These are phyloP conservation scores for Tor tambroides DNA, from an alignment of 2,113 vertebrate genomes.

Conservation along the genomic window DNA sequence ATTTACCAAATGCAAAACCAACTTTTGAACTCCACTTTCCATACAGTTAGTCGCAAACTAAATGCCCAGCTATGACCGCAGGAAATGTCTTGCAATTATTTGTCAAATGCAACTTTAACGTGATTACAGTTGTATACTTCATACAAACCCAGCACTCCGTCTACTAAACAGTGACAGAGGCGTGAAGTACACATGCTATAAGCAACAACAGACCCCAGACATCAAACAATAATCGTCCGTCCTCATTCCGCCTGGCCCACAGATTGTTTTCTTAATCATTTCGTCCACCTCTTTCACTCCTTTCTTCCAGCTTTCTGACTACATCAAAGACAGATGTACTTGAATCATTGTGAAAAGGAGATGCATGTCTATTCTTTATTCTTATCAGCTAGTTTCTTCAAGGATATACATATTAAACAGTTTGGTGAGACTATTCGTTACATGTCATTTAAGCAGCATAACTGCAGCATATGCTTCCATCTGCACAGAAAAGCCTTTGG, in stretches of 20 bases:
- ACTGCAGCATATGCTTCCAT: slow-evolving; percentile 25
- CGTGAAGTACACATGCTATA: slow-evolving; percentile 18
- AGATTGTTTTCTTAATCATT: not conserved
- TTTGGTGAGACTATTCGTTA: not conserved
- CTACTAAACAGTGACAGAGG: slow-evolving; percentile 17
- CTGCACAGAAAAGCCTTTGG: slow-evolving; percentile 10
- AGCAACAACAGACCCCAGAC: slow-evolving; percentile 20
- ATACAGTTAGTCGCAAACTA: not conserved
- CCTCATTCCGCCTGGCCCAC: not conserved
- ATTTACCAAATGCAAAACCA: not conserved
- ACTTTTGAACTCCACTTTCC: not conserved
- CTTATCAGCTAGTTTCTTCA: not conserved
- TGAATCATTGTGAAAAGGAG: not conserved
- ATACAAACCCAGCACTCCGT: not conserved
- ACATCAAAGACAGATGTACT: not conserved
- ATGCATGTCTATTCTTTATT: slow-evolving; percentile 23
- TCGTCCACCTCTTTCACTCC: not conserved
- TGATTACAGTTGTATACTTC: slow-evolving; percentile 30
- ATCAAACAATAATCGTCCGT: slow-evolving; percentile 2
- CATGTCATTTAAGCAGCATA: not conserved
- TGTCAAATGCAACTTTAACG: slow-evolving; percentile 28
- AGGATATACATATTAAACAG: not conserved
- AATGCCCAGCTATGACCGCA: not conserved
- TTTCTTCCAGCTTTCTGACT: slow-evolving; percentile 8
- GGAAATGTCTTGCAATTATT: slow-evolving; percentile 8